These are phyloP conservation scores for Oryzias melastigma DNA, from an alignment of 2,113 vertebrate species.

Conservation along the genomic window DNA sequence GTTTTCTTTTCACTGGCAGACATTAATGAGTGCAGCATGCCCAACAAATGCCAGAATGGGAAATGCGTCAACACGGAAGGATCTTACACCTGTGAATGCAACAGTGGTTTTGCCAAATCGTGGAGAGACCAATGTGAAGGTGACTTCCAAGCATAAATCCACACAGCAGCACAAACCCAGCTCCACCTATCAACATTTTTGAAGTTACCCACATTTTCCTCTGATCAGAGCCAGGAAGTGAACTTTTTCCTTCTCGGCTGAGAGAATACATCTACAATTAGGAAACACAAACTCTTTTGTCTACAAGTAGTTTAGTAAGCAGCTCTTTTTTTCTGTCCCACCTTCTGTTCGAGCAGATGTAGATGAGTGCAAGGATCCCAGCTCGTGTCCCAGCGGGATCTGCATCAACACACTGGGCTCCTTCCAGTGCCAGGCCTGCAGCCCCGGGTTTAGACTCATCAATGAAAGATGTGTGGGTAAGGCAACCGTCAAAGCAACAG, in stretches of 20 bases:
- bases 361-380: conserved; percentile 80
- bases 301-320: neutral
- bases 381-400: conserved; percentile 76
- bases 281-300: neutral
- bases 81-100: conserved; percentile 89
- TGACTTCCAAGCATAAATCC: conserved; percentile 56
- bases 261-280: conserved; percentile 7
- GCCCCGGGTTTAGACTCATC: conserved; percentile 77
- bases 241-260: conserved; percentile 23
- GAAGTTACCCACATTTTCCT: conserved; percentile 59
- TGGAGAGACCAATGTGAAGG: conserved; percentile 86
- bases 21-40: conserved; percentile 85
- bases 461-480: conserved; percentile 86
- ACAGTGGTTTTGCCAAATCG: conserved; percentile 80
- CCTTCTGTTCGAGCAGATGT: conserved; percentile 62
- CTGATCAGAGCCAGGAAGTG: conserved; percentile 43
- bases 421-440: conserved; percentile 84
- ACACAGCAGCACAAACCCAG: conserved; percentile 9
- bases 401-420: conserved; percentile 85
- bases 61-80: conserved; percentile 87
- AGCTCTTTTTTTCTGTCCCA: conserved; percentile 27
- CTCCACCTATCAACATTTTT: conserved; percentile 40
- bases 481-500: conserved; percentile 44
- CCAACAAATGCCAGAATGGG: conserved; percentile 81
- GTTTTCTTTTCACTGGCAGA: conserved; percentile 74